phyloP scores from a whole-genome alignment of 2,797 vertebrate genomes.

The Anabacerthia variegaticeps region DNA sequence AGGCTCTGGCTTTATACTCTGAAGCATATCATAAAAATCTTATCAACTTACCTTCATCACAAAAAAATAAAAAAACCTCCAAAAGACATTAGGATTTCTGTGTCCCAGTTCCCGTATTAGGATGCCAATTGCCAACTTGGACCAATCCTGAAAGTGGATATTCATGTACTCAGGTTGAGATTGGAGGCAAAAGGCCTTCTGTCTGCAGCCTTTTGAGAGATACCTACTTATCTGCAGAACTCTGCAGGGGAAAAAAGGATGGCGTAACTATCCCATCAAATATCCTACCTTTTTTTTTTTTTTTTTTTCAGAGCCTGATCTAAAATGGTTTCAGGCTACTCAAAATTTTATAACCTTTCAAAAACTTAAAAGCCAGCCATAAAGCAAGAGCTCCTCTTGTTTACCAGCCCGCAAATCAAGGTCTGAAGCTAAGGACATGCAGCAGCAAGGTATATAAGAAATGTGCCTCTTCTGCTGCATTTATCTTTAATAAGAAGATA shows the following conservation, averaged over 20 bases:
- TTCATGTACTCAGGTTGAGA: neutral
- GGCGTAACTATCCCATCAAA: neutral
- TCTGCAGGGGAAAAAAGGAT: neutral
- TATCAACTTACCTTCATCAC: neutral
- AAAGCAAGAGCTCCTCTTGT: neutral
- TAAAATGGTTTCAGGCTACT: neutral
- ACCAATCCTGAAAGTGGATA: neutral
- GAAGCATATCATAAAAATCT: neutral
- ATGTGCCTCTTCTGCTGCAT: neutral
- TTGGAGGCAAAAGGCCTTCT: neutral
- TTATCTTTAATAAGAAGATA: constrained; percentile 12
- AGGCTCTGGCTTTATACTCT: neutral
- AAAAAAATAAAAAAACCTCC: accelerated
- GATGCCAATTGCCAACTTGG: neutral
- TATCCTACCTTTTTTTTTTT: neutral
- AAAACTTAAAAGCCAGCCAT: neutral
- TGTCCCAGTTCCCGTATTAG: neutral
- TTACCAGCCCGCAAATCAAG: constrained; percentile 24
- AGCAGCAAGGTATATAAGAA: neutral
- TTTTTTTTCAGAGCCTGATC: neutral
- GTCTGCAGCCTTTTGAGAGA: neutral
- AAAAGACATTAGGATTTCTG: neutral
- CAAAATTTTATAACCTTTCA: neutral
- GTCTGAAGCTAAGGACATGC: neutral
- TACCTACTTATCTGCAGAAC: neutral